Base-by-base conservation (phyloP, 2,113 vertebrate species). In the Theristicus caerulescens region DNA sequence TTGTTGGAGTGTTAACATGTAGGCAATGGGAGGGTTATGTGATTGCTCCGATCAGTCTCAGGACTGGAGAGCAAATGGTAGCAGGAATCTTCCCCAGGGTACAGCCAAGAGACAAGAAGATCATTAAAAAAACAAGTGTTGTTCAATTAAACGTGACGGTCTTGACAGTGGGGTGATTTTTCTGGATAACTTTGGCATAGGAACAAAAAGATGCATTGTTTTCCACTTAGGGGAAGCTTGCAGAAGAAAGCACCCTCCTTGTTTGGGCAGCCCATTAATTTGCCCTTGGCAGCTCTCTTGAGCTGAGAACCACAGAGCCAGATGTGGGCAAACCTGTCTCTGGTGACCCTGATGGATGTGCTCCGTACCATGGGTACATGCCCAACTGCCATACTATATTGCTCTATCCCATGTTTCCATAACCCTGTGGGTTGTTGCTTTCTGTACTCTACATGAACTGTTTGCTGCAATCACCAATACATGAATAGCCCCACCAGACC, bases 121-220 rank as follows among this genome's bases (percentile, higher is more conserved):
- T 62, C 38, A 58, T 86, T 89, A 27, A 77, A 93, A 96, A 46
- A 92, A 78, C 71, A 89, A 95, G 70, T n/a, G 31, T 31, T 90
- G 8, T 64, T 95, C 92, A 91, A 77, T 91, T 90, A 79, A 87
- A 74, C 90, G 46, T 64, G 82, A 80, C 7, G 16, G 46, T 57
- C n/a, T 81, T 83, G 62, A 88, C 19, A 77, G 38, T 4, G 24
- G 38, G 13, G 51, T 78, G 80, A 26, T 67, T 94, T 88, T 78
- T 74, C 72, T 72, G 34, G n/a, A n/a, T 94, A 90, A 78, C 42
- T 84, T 84, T 77, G 66, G 25, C 83, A 52, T 42, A 65, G 54
- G 73, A 83, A 61, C 29, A 82, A 64, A 80, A 77, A 92, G 24
- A 80, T 77, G 6, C n/a, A 61, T 80, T 61, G 31, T 25, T 90